These are phyloP conservation scores for Cynodonichthys magdalenae DNA, from an alignment of 2,797 vertebrate genomes.

Conservation along the genomic window DNA sequence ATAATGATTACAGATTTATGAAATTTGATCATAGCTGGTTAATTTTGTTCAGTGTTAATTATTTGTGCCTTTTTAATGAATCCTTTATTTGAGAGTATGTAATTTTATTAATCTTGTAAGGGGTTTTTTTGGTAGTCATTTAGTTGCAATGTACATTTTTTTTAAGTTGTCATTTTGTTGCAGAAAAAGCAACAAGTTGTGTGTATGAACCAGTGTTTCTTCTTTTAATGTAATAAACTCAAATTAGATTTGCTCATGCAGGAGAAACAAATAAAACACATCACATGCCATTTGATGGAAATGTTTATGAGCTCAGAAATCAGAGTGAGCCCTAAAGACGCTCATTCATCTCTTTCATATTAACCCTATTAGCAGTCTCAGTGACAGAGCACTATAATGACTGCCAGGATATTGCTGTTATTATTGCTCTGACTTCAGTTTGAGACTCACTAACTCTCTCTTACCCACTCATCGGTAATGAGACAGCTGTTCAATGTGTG, in stretches of 20 bases:
- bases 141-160: too few species aligned
- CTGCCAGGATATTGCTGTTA: slow-evolving; percentile 67
- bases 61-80: too few species aligned
- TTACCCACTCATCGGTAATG: slow-evolving; percentile 45
- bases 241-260: not conserved
- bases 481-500: slow-evolving; percentile 27
- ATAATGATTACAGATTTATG: too few species aligned
- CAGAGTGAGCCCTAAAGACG: slow-evolving; percentile 41
- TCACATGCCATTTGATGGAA: slow-evolving; percentile 22
- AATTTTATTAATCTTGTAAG: too few species aligned
- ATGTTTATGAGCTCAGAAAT: slow-evolving; percentile 42
- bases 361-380: slow-evolving; percentile 57
- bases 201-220: not conserved
- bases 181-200: not conserved
- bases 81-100: too few species aligned
- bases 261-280: slow-evolving; percentile 1
- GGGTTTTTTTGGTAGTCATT: too few species aligned
- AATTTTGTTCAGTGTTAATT: too few species aligned
- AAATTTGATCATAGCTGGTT: too few species aligned
- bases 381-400: slow-evolving; percentile 44
- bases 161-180: not conserved
- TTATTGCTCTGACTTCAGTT: slow-evolving; percentile 60
- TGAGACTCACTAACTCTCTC: slow-evolving; percentile 54
- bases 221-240: not conserved
- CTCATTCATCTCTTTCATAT: slow-evolving; percentile 57